These are phyloP conservation scores for Nomada hirtipes DNA, from an alignment of 2,888 invertebrate genomes.

Conservation along the genomic window DNA sequence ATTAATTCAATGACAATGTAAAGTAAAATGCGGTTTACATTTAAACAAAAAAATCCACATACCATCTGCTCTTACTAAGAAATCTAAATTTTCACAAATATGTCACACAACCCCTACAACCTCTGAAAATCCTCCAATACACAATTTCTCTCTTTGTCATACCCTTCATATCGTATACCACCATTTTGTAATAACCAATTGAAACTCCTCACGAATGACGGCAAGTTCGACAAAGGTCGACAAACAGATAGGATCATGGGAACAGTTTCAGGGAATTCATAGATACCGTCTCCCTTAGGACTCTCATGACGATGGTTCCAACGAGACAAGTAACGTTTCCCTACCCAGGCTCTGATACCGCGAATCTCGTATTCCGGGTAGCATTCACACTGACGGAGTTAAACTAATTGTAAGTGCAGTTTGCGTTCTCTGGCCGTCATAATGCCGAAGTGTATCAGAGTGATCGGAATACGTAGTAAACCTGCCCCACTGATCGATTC, in stretches of 20 bases:
- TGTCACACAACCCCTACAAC: no score
- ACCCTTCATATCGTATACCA: no score
- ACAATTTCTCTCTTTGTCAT: no score
- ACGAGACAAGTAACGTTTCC: constrained; percentile 32
- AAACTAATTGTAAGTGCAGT: constrained; percentile 75
- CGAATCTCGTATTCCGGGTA: constrained; percentile 77
- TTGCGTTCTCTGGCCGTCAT: constrained; percentile 75
- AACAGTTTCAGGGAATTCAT: constrained; percentile 26
- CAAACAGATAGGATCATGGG: constrained; percentile 42
- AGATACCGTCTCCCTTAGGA: constrained; percentile 47
- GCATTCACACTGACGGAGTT: constrained; percentile 73
- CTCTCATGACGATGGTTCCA: constrained; percentile 53
- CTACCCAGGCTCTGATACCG: constrained; percentile 40
- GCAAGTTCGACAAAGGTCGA: constrained; percentile 13
- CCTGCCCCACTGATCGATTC: constrained; percentile 62
- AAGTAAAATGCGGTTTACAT: no score
- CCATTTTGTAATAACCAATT: no score
- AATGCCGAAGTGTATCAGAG: constrained; percentile 73
- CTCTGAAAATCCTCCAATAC: no score
- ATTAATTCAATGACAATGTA: no score
- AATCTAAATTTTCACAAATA: no score
- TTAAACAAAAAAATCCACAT: no score
- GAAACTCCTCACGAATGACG: not conserved
- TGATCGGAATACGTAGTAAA: constrained; percentile 77
- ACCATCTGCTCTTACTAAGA: no score